Evolutionary conservation across 2,113 vertebrate genomes (phyloP).

Genomic region (Machaerirhynchus nigripectus): DNA sequence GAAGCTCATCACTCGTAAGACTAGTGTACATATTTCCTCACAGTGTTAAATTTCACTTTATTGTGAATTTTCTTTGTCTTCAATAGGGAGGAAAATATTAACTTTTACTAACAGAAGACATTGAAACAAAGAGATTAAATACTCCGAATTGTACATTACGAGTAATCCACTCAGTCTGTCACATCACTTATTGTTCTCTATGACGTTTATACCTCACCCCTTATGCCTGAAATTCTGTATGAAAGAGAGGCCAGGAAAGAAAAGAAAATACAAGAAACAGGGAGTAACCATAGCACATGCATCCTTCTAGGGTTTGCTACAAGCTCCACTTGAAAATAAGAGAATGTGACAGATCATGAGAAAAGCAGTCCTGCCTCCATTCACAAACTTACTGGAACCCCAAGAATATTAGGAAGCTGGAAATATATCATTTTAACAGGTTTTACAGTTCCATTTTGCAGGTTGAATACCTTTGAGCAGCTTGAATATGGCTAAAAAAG

Average conservation of each 20-base stretch:
- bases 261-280: background rate
- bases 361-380: background rate
- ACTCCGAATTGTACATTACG: background rate
- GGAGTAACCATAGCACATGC: rapidly evolving
- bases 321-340: background rate
- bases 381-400: background rate
- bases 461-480: background rate
- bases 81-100: background rate
- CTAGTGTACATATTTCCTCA: background rate
- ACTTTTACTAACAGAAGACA: background rate
- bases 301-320: background rate
- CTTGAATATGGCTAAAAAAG: background rate
- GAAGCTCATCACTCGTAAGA: background rate
- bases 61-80: background rate
- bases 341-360: background rate
- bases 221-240: background rate
- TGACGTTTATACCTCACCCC: background rate
- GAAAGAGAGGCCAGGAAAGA: background rate
- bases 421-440: background rate
- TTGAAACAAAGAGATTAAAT: background rate
- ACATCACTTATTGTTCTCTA: background rate
- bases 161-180: background rate
- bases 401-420: background rate
- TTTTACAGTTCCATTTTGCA: background rate
- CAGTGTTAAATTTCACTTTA: background rate